Evolutionary conservation across 2,888 invertebrate genomes (phyloP), one percentile per base, ranked within the genome.

Genomic region (Lamproptera curius): DNA sequence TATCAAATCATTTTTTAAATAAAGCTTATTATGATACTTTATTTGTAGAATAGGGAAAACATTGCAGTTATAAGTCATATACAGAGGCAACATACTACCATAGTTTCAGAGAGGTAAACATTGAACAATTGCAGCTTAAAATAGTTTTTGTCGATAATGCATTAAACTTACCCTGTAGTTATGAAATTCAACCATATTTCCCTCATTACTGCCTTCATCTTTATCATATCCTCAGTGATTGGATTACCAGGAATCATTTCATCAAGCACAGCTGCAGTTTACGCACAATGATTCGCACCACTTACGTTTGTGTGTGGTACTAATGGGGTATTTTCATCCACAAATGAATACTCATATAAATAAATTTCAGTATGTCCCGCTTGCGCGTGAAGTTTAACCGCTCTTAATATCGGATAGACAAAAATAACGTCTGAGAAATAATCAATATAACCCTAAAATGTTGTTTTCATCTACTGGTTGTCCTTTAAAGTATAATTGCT

Each of bases 391-490:
- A 70, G 16, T 33, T 60, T 66, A 1, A 65, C 51, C 2, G 66
- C 57, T 48, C 64, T 63, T 2, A 68, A 45, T 37, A 62, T 65
- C 2, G 70, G 56, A 52, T 64, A 70, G 1, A 50, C 55, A 50
- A 75, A 68, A 0, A 65, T 0, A 3, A 61, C 20, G 86, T 91
- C 85, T 3, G 70, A 51, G 39, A 65, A 62, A 31, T 61, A 76
- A 36, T 63, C 34, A 4, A 61, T 45, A 28, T 54, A 71, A 9
- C 42, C 6, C 13, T 62, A 34, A 33, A 64, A 33, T 2, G 51
- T 62, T 0, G n/a, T 50, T 50, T 33, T 56, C 53, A 1, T 49
- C 50, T 5, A 74, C 53, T 1, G 52, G 33, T 6, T 61, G 36
- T n/a, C 64, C 50, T 6, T 70, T 73, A 53, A 76, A 78, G 56